Conservation (phyloP, 2,888 invertebrate genomes). For the Aporophyla nigra region DNA sequence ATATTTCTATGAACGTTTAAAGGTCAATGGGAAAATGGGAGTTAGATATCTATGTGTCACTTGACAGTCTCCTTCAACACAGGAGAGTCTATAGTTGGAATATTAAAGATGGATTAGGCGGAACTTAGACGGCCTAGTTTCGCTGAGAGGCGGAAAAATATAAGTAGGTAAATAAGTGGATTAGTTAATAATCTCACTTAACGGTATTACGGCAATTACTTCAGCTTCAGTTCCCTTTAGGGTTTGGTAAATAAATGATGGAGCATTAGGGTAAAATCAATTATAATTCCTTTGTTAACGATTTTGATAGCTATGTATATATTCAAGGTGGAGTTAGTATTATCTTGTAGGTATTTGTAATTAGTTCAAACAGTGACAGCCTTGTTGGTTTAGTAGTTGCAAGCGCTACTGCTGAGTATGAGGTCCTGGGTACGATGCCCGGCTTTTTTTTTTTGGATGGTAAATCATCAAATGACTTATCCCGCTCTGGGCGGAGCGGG, state of each 20-base stretch:
- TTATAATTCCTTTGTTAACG: conserved; percentile 44
- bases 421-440: too few species aligned
- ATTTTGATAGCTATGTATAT: conserved; percentile 8
- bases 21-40: background rate
- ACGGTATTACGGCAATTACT: conserved; percentile 35
- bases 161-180: conserved; percentile 18
- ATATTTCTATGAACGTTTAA: background rate
- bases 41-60: background rate
- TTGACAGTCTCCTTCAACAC: background rate
- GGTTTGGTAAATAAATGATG: conserved; percentile 38
- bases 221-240: conserved; percentile 11
- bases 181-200: conserved; percentile 28
- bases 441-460: too few species aligned
- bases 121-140: background rate
- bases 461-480: too few species aligned
- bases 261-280: conserved; percentile 37
- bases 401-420: too few species aligned
- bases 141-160: conserved; percentile 19
- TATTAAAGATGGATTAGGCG: background rate
- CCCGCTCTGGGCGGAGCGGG: too few species aligned
- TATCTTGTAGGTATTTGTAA: conserved; percentile 3
- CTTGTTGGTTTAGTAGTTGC: background rate
- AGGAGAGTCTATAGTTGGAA: background rate
- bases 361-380: background rate
- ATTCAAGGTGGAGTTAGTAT: background rate